Percentiles rank a stretch among this genome's conserved stretches.
Evolutionary conservation across 2,113 vertebrate genomes (phyloP).

Genomic region (Anser brachyrhynchus): DNA sequence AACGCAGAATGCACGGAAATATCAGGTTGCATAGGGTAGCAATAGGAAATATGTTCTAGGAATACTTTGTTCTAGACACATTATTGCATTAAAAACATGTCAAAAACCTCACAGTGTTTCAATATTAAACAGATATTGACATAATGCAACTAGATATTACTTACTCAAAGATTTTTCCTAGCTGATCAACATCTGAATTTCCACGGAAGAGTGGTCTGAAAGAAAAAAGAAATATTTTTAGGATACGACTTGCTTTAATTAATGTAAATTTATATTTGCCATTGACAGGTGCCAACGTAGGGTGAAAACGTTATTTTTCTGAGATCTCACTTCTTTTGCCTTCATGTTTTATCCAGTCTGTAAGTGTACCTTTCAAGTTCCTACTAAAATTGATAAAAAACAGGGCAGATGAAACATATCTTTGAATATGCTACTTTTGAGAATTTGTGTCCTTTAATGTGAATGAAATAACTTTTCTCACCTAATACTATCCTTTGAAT

Average conservation of each 20-base stretch:
- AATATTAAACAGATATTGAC: neutral
- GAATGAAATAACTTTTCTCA: neutral
- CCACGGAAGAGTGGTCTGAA: conserved; percentile 93
- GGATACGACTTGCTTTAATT: neutral
- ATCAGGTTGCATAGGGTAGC: conserved; percentile 1
- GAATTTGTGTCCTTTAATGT: neutral
- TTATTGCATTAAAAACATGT: neutral
- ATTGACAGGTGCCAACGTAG: neutral
- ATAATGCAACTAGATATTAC: conserved; percentile 68
- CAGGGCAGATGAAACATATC: neutral
- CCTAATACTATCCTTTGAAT: neutral
- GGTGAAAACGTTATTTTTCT: neutral
- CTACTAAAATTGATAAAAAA: neutral
- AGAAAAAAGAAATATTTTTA: conserved; percentile 67
- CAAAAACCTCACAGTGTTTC: neutral
- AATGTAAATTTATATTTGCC: neutral
- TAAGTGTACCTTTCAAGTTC: neutral
- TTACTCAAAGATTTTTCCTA: conserved; percentile 99
- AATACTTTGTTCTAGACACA: conserved; percentile 9
- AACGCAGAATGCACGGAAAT: conserved; percentile 59
- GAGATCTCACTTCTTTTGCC: neutral
- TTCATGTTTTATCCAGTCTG: neutral
- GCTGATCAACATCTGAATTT: conserved; percentile 97
- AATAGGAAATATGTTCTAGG: conserved; percentile 45
- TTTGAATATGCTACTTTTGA: neutral